Conservation (phyloP, 1,140 invertebrate species). For the Pseudachorutes palmiensis region DNA sequence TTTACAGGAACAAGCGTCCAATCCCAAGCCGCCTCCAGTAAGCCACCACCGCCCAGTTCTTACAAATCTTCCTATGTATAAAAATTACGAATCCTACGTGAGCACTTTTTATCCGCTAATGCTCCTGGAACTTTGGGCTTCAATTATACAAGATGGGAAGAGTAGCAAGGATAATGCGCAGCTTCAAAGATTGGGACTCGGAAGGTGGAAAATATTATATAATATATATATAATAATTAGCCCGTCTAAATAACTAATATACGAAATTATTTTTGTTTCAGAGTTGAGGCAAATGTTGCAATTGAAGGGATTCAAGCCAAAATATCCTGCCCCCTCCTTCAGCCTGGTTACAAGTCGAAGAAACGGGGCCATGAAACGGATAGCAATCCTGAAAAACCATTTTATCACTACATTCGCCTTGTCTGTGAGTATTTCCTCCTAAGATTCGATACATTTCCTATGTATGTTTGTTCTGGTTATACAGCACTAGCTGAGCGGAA, state of each 20-base stretch:
- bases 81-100: conserved; percentile 6
- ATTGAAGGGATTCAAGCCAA: background rate
- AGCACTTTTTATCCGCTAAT: conserved; percentile 15
- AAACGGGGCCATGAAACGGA: background rate
- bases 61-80: background rate
- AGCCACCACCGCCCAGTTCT: background rate
- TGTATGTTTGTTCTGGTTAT: background rate
- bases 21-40: background rate
- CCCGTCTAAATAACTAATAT: too few species aligned
- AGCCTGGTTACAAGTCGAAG: background rate
- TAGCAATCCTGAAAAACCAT: too few species aligned
- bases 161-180: background rate
- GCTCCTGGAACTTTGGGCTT: conserved; percentile 15
- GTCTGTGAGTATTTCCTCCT: background rate
- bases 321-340: background rate
- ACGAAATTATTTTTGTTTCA: too few species aligned
- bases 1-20: background rate
- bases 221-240: too few species aligned
- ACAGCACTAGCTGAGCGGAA: background rate
- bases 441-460: background rate
- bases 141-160: background rate
- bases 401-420: background rate
- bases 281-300: too few species aligned
- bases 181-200: background rate
- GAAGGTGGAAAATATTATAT: background rate